These are phyloP conservation scores for Nemotelus pantherinus DNA, from an alignment of 2,888 invertebrate genomes.

Conservation along the genomic window DNA sequence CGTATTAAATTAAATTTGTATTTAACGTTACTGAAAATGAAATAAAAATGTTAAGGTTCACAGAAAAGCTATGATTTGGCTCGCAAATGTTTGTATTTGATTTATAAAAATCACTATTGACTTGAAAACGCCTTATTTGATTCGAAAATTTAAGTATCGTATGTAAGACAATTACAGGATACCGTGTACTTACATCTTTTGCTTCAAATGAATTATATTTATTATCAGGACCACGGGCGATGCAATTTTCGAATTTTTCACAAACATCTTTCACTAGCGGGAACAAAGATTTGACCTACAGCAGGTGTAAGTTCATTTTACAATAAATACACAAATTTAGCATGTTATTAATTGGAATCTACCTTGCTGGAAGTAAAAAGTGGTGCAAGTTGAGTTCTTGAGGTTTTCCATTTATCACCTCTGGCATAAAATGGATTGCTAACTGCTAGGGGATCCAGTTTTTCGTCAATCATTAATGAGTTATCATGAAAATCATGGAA, in stretches of 20 bases:
- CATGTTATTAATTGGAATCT: neutral
- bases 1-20: too few relatives aligned
- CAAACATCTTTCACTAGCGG: slow-evolving; percentile 41
- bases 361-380: slow-evolving; percentile 44
- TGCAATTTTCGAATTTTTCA: slow-evolving; percentile 47
- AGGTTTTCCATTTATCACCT: slow-evolving; percentile 41
- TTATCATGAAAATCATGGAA: slow-evolving; percentile 48
- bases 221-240: slow-evolving; percentile 42
- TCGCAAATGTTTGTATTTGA: neutral
- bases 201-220: slow-evolving; percentile 49
- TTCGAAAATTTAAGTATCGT: too few relatives aligned
- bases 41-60: too few relatives aligned
- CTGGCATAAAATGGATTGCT: slow-evolving; percentile 43
- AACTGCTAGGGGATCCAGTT: slow-evolving; percentile 40
- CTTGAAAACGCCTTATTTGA: too few relatives aligned
- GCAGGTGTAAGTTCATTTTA: neutral
- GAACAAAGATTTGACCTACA: slow-evolving; percentile 37
- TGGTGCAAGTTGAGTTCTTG: slow-evolving; percentile 38
- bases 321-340: neutral
- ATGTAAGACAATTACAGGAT: too few relatives aligned
- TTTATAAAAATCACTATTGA: neutral
- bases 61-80: neutral
- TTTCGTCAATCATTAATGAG: slow-evolving; percentile 39
- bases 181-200: slow-evolving; percentile 46
- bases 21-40: too few relatives aligned